phyloP scores from a whole-genome alignment of 2,888 invertebrate genomes.

The Amorpha juglandis region DNA sequence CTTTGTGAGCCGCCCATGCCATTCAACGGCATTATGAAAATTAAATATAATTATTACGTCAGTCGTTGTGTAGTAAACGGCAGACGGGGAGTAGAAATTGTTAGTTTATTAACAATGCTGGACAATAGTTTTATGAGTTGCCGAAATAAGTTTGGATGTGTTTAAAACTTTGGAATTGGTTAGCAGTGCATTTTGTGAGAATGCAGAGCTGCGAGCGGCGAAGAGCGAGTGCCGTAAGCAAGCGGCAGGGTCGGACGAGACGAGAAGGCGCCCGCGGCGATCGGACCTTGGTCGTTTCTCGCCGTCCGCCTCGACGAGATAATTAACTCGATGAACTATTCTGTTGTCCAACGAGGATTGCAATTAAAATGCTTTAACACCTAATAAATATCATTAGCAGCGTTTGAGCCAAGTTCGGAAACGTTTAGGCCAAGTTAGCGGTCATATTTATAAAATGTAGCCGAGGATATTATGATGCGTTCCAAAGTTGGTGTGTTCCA shows the following conservation, averaged over 20 bases:
- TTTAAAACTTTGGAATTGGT: slow-evolving; percentile 78
- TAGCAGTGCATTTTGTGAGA: slow-evolving; percentile 73
- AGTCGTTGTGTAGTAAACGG: slow-evolving; percentile 2
- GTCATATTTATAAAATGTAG: slow-evolving; percentile 17
- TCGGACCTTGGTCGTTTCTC: slow-evolving; percentile 48
- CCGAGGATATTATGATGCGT: slow-evolving; percentile 33
- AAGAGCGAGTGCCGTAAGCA: slow-evolving; percentile 47
- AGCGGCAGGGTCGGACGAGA: slow-evolving; percentile 44
- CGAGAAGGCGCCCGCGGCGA: slow-evolving; percentile 60
- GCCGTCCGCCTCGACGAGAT: slow-evolving; percentile 57
- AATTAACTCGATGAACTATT: slow-evolving; percentile 81
- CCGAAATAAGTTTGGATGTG: slow-evolving; percentile 76
- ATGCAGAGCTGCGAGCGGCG: slow-evolving; percentile 8
- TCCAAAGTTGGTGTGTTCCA: slow-evolving; percentile 58
- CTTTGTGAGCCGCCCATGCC: neutral
- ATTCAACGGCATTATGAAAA: neutral
- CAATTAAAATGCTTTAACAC: slow-evolving; percentile 71
- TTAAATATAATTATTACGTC: neutral
- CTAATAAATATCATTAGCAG: slow-evolving; percentile 69
- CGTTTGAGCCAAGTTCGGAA: slow-evolving; percentile 38
- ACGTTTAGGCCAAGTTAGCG: slow-evolving; percentile 22
- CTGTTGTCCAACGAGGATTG: slow-evolving; percentile 63
- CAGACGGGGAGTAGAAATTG: slow-evolving; percentile 36
- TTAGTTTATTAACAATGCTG: slow-evolving; percentile 60
- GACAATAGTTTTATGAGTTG: slow-evolving; percentile 79